Percentiles rank a stretch among this genome's conserved stretches.
Conservation (phyloP, 2,888 invertebrate genomes). For the Capitulum mitella region DNA sequence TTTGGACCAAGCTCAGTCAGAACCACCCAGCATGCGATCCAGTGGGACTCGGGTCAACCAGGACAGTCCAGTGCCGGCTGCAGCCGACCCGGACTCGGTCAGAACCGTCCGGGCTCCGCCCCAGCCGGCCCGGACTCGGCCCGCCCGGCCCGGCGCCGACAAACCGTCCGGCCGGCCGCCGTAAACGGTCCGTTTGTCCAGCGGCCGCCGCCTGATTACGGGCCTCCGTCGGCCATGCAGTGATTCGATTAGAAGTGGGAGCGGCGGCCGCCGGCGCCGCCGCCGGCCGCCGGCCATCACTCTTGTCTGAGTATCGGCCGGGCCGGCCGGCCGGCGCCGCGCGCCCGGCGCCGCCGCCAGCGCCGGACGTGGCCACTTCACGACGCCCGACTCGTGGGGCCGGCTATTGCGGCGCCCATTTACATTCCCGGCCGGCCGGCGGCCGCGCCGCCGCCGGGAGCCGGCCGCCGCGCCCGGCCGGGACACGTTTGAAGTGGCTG, state of each 20-base stretch:
- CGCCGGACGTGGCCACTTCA: not conserved
- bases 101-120: too few relatives aligned
- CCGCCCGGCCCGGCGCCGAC: too few relatives aligned
- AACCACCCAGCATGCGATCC: too few relatives aligned
- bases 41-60: too few relatives aligned
- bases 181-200: too few relatives aligned
- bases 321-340: not conserved
- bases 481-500: not conserved
- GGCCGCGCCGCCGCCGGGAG: not conserved
- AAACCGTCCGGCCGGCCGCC: too few relatives aligned
- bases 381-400: not conserved
- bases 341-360: not conserved
- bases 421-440: not conserved
- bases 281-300: not conserved
- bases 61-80: too few relatives aligned
- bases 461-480: not conserved
- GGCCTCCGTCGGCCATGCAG: not conserved
- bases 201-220: not conserved
- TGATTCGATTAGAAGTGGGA: constrained; percentile 19
- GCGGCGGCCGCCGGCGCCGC: not conserved
- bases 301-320: not conserved
- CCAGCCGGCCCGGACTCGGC: too few relatives aligned
- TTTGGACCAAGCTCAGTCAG: too few relatives aligned
- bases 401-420: not conserved
- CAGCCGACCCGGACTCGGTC: too few relatives aligned